These are phyloP conservation scores for Bombus superbus DNA, from an alignment of 1,140 invertebrate genomes.

Conservation along the genomic window DNA sequence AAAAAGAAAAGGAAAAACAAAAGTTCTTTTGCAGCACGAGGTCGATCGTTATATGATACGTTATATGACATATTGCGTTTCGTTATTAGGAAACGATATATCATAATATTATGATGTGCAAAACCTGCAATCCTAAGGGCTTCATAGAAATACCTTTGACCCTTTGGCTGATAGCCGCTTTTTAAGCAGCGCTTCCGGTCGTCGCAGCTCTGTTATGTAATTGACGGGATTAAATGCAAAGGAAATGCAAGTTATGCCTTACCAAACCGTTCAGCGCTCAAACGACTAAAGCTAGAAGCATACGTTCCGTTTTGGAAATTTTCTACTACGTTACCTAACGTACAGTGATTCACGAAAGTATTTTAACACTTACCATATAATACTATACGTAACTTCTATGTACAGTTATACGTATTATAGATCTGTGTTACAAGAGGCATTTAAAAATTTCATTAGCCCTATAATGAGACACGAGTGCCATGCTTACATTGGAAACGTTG, in stretches of 20 bases:
- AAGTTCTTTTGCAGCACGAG: background rate
- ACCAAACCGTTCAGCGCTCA: background rate
- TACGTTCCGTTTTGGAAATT: background rate
- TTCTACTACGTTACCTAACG: background rate
- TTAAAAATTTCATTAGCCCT: background rate
- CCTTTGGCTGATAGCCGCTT: background rate
- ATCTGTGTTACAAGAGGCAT: background rate
- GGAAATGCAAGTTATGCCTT: background rate
- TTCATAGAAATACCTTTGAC: constrained; percentile 17
- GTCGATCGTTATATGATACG: background rate
- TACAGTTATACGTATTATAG: too few relatives aligned
- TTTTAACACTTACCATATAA: background rate
- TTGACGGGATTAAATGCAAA: constrained; percentile 45
- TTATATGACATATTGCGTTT: background rate
- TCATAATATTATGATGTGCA: background rate
- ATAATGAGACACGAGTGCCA: background rate
- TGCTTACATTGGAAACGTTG: background rate
- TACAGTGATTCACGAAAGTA: background rate
- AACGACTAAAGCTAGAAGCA: background rate
- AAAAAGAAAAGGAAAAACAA: too few relatives aligned
- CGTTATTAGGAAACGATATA: constrained; percentile 6
- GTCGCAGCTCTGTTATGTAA: constrained; percentile 22
- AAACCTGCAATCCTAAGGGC: constrained; percentile 18
- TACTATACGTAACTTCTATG: background rate
- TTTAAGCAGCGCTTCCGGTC: constrained; percentile 6